Conservation (phyloP, 2,113 vertebrate genomes). For the Bos indicus region DNA sequence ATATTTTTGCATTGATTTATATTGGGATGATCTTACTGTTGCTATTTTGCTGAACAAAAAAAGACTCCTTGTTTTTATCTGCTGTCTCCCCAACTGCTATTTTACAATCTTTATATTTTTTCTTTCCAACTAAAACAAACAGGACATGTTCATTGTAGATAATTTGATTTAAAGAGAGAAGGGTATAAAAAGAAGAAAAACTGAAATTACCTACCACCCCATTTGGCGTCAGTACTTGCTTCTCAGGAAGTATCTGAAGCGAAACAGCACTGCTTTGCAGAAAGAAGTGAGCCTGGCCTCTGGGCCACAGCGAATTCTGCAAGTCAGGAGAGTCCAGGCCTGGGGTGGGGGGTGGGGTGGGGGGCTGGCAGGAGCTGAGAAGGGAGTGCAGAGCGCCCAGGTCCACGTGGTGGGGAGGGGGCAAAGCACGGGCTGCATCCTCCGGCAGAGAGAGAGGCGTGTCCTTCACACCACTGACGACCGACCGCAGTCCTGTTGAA, state of each 20-base stretch:
- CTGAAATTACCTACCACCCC: background rate
- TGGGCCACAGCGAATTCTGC: background rate
- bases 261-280: background rate
- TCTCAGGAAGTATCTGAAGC: background rate
- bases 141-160: background rate
- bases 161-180: background rate
- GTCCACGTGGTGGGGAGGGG: too few species aligned
- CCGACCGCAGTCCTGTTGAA: background rate
- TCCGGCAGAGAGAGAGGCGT: background rate
- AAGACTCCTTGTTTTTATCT: background rate
- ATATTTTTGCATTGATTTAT: background rate
- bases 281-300: background rate
- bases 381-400: rapidly evolving
- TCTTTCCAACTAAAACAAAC: background rate
- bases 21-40: background rate
- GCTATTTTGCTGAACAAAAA: background rate
- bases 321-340: background rate
- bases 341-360: rapidly evolving
- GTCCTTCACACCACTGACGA: rapidly evolving
- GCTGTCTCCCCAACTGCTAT: background rate
- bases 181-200: background rate
- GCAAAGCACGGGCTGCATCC: background rate
- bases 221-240: background rate
- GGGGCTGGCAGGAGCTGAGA: background rate
- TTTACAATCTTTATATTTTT: background rate